phyloP scores from a whole-genome alignment of 2,888 invertebrate genomes.

The Pyrrhia umbra region DNA sequence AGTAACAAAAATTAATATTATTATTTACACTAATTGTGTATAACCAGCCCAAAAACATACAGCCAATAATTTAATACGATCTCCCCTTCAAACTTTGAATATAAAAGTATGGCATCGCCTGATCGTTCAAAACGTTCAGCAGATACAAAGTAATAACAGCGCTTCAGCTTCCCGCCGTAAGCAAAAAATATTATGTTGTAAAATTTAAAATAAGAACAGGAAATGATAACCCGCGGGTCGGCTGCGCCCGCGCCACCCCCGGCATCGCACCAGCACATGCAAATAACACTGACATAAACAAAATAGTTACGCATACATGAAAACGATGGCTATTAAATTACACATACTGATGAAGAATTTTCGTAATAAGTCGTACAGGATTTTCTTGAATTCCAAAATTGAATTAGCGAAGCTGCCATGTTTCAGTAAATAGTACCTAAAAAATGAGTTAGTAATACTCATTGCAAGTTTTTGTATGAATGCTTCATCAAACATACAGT shows the following conservation, averaged over 20 bases:
- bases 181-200: conserved; percentile 86
- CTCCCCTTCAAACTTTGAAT: neutral
- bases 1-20: too few relatives aligned
- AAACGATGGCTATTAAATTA: conserved; percentile 68
- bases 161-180: conserved; percentile 72
- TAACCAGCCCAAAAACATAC: too few relatives aligned
- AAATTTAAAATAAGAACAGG: conserved; percentile 89
- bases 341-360: conserved; percentile 37
- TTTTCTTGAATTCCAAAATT: too few relatives aligned
- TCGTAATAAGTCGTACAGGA: too few relatives aligned
- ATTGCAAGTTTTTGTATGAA: too few relatives aligned
- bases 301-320: conserved; percentile 58
- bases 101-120: neutral
- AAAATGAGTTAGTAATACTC: too few relatives aligned
- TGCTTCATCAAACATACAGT: too few relatives aligned
- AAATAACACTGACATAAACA: conserved; percentile 65
- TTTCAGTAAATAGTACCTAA: too few relatives aligned
- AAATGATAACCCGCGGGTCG: conserved; percentile 90
- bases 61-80: neutral
- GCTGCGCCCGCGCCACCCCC: conserved; percentile 76
- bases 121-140: conserved; percentile 25
- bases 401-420: too few relatives aligned
- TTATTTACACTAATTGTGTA: too few relatives aligned
- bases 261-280: conserved; percentile 69
- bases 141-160: conserved; percentile 60